Evolutionary conservation across 2,888 invertebrate genomes (phyloP).

Genomic region (Lasiommata megera): DNA sequence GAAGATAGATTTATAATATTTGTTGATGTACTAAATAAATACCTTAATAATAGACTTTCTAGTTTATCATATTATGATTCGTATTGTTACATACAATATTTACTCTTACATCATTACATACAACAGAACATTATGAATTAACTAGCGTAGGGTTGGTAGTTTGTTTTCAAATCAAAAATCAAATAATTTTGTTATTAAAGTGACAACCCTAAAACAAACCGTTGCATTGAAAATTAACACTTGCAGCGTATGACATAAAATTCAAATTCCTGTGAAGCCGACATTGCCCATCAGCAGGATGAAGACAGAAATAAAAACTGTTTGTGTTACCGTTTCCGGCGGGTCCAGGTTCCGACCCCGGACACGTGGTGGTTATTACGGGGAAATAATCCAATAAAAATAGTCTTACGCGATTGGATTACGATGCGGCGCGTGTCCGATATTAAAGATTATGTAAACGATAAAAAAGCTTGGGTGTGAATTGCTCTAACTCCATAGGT

Average conservation of each 20-base stretch:
- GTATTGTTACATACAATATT: too few relatives aligned
- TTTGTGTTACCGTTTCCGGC: slow-evolving; percentile 78
- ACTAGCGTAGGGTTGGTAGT: too few relatives aligned
- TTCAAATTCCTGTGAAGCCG: slow-evolving; percentile 9
- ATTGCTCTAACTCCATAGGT: too few relatives aligned
- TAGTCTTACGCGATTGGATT: slow-evolving; percentile 64
- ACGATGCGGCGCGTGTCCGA: slow-evolving; percentile 42
- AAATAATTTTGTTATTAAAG: neutral
- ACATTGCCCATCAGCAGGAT: slow-evolving; percentile 45
- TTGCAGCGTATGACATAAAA: slow-evolving; percentile 18
- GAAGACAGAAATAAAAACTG: slow-evolving; percentile 79
- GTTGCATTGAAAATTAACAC: neutral
- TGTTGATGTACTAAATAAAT: too few relatives aligned
- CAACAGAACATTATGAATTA: too few relatives aligned
- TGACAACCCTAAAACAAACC: slow-evolving; percentile 5
- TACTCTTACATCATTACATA: too few relatives aligned
- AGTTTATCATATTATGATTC: too few relatives aligned
- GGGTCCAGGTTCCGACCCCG: slow-evolving; percentile 62
- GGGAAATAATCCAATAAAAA: slow-evolving; percentile 74
- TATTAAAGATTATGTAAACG: too few relatives aligned
- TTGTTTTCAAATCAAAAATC: too few relatives aligned
- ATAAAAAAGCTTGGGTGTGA: too few relatives aligned
- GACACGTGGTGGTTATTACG: slow-evolving; percentile 72
- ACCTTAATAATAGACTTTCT: too few relatives aligned
- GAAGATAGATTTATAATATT: too few relatives aligned